Base-by-base conservation (phyloP, 2,888 invertebrate genomes). In the Leucophora obtusa region DNA sequence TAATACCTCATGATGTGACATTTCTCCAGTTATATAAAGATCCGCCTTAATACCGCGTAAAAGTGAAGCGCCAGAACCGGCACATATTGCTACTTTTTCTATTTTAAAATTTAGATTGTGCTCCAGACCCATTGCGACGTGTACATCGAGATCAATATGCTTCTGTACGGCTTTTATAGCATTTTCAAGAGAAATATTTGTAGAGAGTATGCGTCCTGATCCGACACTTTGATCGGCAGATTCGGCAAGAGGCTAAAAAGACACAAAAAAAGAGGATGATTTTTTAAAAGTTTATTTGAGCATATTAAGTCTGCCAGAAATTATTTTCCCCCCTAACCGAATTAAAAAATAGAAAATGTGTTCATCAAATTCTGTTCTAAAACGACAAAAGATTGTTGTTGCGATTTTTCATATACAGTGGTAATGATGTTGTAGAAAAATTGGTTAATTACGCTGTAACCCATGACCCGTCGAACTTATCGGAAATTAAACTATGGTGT, bases 1-100 rank as follows among this genome's bases (percentile, higher is more conserved):
- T 43, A 98, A 92, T 0, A 98, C 91, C 83, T 98, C 97, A 87
- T 98, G 98, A 89, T 98, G 98, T 1, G 96, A 93, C 97, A 98
- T 98, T 92, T 98, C 98, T 9, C 93, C 96, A 15, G 98, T 98
- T 43, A 98, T 89, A 86, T 95, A 96, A 14, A 98, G 91, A 91
- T 97, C 96, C 2, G 95, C 96, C 17, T 89, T 76, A 0, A 94
- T 91, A 14, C 93, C 93, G 82, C 93, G 93, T 18, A 98, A 90
- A 1, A 98, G 92, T 0, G 96, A 94, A 7, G 92, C 91, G 0
- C 98, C 98, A 0, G 98, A 96, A 0, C 98, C 98, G 33, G 97
- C 97, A 89, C 98, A 98, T 1, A 98, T 91, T 0, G 96, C 98
- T 5, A 97, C 93, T 0, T 92, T 92, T 28, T 89, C 87, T 2